Conservation (phyloP, 2,113 vertebrate genomes). For the Heterotis niloticus region DNA sequence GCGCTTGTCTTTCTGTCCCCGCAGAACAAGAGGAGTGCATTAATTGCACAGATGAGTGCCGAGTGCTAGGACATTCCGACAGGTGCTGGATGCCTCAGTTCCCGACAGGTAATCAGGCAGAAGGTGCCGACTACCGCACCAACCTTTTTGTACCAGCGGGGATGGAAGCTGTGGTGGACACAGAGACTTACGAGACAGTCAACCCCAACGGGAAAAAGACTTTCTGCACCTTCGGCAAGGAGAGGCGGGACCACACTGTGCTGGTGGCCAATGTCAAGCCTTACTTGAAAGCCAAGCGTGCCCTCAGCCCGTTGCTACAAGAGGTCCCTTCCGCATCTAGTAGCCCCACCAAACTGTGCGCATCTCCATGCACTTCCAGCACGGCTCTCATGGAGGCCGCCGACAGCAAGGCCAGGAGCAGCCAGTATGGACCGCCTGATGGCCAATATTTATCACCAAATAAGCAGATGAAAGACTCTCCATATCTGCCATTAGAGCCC, state of each 20-base stretch:
- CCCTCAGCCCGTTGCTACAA: conserved; percentile 95
- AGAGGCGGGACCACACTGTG: conserved; percentile 97
- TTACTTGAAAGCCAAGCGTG: conserved; percentile 98
- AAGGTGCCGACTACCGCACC: conserved; percentile 97
- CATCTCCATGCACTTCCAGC: conserved; percentile 79
- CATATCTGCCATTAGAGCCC: conserved; percentile 67
- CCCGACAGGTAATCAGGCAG: conserved; percentile 79
- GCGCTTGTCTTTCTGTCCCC: conserved; percentile 46
- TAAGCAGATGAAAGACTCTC: conserved; percentile 81
- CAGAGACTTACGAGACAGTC: conserved; percentile 90
- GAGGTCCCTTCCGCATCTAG: conserved; percentile 90
- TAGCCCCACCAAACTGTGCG: conserved; percentile 90
- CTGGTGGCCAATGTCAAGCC: conserved; percentile 98
- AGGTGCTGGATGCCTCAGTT: conserved; percentile 99
- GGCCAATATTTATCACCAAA: conserved; percentile 88
- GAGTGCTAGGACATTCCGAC: conserved; percentile 98
- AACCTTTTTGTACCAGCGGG: conserved; percentile 95
- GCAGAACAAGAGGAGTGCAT: conserved; percentile 95
- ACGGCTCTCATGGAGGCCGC: conserved; percentile 87
- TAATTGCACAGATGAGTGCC: conserved; percentile 98
- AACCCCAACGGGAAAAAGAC: conserved; percentile 97
- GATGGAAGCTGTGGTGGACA: conserved; percentile 88
- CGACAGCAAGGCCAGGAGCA: conserved; percentile 83
- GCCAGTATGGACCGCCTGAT: conserved; percentile 69
- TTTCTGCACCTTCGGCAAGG: conserved; percentile 99